Evolutionary conservation across 2,888 invertebrate species (phyloP).

Genomic region (Dendrolimus houi): DNA sequence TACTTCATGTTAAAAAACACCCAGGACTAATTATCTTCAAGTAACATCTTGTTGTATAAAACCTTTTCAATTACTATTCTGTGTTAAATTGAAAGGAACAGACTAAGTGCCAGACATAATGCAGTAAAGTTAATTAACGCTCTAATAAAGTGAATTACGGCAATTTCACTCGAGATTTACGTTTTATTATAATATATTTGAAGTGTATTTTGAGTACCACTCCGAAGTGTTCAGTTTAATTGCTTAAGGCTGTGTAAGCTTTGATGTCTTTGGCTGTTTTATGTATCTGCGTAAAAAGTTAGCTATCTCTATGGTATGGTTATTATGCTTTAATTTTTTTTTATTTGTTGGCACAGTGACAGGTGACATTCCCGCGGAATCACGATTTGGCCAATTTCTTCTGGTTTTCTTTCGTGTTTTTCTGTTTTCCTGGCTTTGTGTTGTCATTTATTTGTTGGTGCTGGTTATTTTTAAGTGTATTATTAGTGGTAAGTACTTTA

Average conservation of each 20-base stretch:
- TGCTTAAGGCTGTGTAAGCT: background rate
- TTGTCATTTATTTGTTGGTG: no score
- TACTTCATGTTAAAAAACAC: no score
- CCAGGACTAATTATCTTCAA: no score
- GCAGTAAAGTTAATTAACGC: background rate
- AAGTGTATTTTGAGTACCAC: background rate
- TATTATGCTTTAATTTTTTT: background rate
- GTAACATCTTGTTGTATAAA: background rate
- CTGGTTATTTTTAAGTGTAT: no score
- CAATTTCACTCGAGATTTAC: background rate
- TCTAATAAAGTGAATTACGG: background rate
- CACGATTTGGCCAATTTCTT: no score
- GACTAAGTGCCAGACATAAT: background rate
- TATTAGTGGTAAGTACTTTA: no score
- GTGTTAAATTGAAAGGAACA: background rate
- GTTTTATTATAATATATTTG: background rate
- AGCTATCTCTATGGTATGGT: background rate
- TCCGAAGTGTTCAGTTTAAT: background rate
- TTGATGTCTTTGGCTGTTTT: background rate
- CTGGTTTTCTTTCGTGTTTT: no score
- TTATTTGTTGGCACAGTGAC: no score
- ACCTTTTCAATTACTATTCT: background rate
- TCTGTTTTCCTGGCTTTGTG: no score
- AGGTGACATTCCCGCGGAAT: no score
- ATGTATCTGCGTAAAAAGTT: background rate